A percentile compares a stretch with the other conserved stretches of the same genome.
Conservation (phyloP, 2,888 invertebrate species). For the Oligia strigilis region DNA sequence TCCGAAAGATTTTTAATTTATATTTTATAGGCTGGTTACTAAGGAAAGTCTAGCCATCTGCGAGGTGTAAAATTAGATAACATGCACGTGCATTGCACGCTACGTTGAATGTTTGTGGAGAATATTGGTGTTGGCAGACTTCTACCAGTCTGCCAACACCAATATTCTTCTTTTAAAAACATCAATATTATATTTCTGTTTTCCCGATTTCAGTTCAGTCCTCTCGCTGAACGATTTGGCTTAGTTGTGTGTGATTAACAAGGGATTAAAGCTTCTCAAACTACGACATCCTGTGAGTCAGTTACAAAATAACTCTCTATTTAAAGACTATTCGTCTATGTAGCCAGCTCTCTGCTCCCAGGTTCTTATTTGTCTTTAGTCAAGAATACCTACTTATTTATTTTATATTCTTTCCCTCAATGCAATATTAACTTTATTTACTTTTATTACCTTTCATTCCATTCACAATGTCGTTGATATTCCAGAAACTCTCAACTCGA, state of each 20-base stretch:
- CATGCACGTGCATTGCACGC: neutral
- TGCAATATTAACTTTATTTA: neutral
- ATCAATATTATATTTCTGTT: neutral
- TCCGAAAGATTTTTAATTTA: slow-evolving; percentile 17
- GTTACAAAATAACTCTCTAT: neutral
- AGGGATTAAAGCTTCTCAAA: neutral
- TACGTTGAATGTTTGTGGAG: slow-evolving; percentile 6
- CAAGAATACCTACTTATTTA: neutral
- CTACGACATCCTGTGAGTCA: neutral
- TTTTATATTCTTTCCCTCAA: neutral
- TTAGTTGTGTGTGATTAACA: neutral
- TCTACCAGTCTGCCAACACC: neutral
- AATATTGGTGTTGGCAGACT: slow-evolving; percentile 23
- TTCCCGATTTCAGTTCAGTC: neutral
- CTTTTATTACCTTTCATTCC: slow-evolving; percentile 12
- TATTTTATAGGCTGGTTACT: slow-evolving; percentile 33
- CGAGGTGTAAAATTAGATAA: slow-evolving; percentile 34
- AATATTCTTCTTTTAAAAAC: neutral
- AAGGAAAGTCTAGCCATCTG: slow-evolving; percentile 43
- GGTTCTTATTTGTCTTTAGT: neutral
- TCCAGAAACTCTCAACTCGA: slow-evolving; percentile 52
- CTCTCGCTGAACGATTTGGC: neutral
- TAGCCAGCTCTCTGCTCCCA: neutral
- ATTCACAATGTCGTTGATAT: slow-evolving; percentile 38
- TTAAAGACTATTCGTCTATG: neutral